Percentiles rank a stretch among this genome's conserved stretches.
These are phyloP conservation scores for Steatornis caripensis DNA, from an alignment of 2,113 vertebrate species.

Conservation along the genomic window DNA sequence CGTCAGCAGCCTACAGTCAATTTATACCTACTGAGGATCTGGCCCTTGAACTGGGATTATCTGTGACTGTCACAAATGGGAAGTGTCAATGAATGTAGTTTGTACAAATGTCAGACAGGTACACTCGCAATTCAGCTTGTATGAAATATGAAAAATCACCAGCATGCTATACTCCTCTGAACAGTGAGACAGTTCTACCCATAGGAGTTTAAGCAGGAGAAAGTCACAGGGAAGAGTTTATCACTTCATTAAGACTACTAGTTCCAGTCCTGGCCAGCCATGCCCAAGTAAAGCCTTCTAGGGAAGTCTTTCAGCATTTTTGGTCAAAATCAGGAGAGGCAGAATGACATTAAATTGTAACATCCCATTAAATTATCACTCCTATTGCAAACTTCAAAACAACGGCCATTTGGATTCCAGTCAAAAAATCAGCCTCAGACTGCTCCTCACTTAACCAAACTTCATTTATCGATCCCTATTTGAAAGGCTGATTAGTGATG, in stretches of 20 bases:
- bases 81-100: neutral
- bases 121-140: neutral
- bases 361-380: neutral
- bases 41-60: slow-evolving; percentile 13
- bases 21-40: neutral
- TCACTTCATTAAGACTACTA: neutral
- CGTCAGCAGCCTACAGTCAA: neutral
- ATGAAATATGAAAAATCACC: neutral
- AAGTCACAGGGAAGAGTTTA: neutral
- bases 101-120: neutral
- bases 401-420: neutral
- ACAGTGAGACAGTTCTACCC: neutral
- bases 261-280: neutral
- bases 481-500: neutral
- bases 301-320: neutral
- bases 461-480: neutral
- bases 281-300: neutral
- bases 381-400: neutral
- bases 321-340: neutral
- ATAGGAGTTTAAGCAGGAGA: neutral
- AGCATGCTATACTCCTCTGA: neutral
- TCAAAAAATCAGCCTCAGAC: neutral
- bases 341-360: neutral
- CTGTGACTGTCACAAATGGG: neutral
- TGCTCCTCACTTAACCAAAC: neutral